Evolutionary conservation across 23 tunicate genomes (phyloP).

Genomic region (Halocynthia roretzi): DNA sequence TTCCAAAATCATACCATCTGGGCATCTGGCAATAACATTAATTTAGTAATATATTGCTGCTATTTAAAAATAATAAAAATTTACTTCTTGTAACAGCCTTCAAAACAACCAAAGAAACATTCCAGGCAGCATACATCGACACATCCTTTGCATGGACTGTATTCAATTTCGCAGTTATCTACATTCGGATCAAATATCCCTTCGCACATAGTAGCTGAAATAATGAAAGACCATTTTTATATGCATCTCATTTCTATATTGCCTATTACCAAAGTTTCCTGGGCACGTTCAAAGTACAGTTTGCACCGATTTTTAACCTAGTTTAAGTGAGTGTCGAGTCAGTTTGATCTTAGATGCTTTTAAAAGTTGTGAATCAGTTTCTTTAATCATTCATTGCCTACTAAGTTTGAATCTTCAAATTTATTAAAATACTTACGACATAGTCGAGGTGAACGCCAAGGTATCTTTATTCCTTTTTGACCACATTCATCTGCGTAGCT

Average conservation of each 20-base stretch:
- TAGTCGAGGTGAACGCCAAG: slow-evolving; percentile 1
- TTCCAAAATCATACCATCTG: background rate
- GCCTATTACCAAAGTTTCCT: no score
- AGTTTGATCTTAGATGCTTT: no score
- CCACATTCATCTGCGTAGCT: slow-evolving; percentile 20
- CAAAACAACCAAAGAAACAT: slow-evolving; percentile 16
- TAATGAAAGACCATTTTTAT: no score
- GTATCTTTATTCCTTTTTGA: slow-evolving; percentile 4
- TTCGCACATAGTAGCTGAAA: slow-evolving; percentile 16
- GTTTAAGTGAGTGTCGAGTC: no score
- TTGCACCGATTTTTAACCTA: no score
- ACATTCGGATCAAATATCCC: slow-evolving; percentile 13
- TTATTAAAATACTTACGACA: slow-evolving; percentile 8
- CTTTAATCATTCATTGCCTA: no score
- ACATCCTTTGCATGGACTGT: slow-evolving; percentile 9
- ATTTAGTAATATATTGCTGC: background rate
- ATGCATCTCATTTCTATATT: no score
- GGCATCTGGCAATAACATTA: background rate
- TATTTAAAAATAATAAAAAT: background rate
- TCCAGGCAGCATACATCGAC: slow-evolving; percentile 15
- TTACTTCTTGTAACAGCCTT: slow-evolving; percentile 21
- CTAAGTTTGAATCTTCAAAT: no score
- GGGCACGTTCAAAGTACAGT: no score
- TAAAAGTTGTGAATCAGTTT: no score
- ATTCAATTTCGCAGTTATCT: slow-evolving; percentile 9